Evolutionary conservation across 2,888 invertebrate genomes (phyloP), one percentile per base, ranked within the genome.

Genomic region (Amphipyra tragopoginis): DNA sequence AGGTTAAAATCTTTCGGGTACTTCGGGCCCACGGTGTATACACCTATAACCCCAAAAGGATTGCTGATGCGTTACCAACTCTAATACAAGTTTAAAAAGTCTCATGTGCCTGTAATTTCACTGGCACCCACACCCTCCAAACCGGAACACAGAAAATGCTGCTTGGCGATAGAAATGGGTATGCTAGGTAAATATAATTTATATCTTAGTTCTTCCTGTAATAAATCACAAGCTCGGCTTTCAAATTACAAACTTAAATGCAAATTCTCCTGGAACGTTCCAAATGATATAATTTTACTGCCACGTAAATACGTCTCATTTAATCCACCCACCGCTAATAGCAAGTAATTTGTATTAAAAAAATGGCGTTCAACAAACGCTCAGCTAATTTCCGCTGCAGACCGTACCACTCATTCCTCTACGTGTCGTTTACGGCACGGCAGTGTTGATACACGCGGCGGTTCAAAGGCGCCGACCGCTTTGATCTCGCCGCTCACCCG

Each of bases 381-480:
- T 58, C 63, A 61, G 48, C 66, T 63, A 72, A 75, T 77, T 72
- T 76, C 72, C 79, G 74, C 42, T 73, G 65, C 80, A 51, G 62
- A 77, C 80, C 54, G 62, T 79, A 77, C 79, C 79, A 75, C 72
- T 77, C 80, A 80, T 81, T 77, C 78, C 74, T 76, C 65, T 75
- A 83, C 86, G 88, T 86, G 87, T 87, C 88, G 85, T 86, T 86
- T 84, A 84, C 86, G 85, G 81, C 82, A 78, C 81, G 82, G 80
- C 82, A 71, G 84, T 82, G 83, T 83, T 83, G 85, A 86, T 86
- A 84, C 82, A 82, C 74, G 75, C 77, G 75, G 75, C 77, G 81
- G 86, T 81, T 88, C 86, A 90, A 90, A 91, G 83, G 79, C 54
- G 77, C 90, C 90, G 91, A 81, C 64, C 56, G 66, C 88, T 91